A percentile compares a stretch with the other conserved stretches of the same genome.
phyloP scores from a whole-genome alignment of 1,140 invertebrate species.

The Agrilus planipennis region DNA sequence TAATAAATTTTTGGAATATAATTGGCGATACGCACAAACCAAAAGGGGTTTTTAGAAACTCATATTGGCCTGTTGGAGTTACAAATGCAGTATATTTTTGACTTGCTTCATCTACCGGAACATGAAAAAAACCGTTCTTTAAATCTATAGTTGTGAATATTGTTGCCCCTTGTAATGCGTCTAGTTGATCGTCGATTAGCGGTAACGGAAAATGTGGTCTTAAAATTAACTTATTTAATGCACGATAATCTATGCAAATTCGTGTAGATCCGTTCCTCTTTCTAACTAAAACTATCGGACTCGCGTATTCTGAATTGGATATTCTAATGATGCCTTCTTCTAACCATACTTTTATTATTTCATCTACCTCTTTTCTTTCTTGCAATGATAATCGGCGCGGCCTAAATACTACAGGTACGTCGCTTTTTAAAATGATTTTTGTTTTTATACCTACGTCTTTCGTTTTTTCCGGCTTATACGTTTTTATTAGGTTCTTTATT shows the following conservation, averaged over 20 bases:
- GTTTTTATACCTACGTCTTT: too few relatives aligned
- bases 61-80: slow-evolving; percentile 5
- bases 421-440: too few relatives aligned
- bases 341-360: slow-evolving; percentile 25
- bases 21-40: slow-evolving; percentile 6
- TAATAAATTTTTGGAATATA: too few relatives aligned
- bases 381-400: slow-evolving; percentile 20
- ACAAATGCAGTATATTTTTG: slow-evolving; percentile 2
- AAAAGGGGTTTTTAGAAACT: slow-evolving; percentile 4
- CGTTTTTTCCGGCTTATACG: too few relatives aligned
- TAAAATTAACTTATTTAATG: neutral
- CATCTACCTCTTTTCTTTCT: slow-evolving; percentile 20
- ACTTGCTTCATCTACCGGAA: neutral
- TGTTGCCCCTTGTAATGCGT: neutral
- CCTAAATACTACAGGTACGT: too few relatives aligned
- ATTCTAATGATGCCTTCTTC: slow-evolving; percentile 18
- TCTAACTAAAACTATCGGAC: slow-evolving; percentile 32
- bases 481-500: too few relatives aligned
- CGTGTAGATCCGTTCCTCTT: slow-evolving; percentile 34
- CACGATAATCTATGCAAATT: neutral
- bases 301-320: slow-evolving; percentile 30
- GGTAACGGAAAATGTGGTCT: slow-evolving; percentile 2
- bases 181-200: slow-evolving; percentile 5
- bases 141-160: neutral
- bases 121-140: neutral